phyloP scores from a whole-genome alignment of 2,888 invertebrate species.

The Dasysyrphus tricinctus region DNA sequence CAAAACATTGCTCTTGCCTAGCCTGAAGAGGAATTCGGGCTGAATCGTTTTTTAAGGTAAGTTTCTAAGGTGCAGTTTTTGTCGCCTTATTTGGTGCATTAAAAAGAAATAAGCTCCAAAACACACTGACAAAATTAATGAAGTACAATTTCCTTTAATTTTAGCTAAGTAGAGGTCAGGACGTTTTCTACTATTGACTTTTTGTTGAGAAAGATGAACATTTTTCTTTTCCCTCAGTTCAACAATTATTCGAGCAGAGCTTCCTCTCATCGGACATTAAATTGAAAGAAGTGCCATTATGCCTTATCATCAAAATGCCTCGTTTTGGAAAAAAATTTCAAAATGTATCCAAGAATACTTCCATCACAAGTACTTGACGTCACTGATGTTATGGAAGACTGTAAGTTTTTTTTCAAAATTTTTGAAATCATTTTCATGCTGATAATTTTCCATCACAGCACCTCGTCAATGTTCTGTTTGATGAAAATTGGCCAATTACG shows the following conservation, averaged over 20 bases:
- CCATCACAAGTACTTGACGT: constrained; percentile 97
- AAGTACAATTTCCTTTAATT: constrained; percentile 11
- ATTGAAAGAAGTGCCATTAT: constrained; percentile 95
- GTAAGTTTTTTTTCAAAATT: constrained; percentile 85
- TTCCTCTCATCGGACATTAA: constrained; percentile 96
- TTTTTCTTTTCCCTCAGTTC: constrained; percentile 94
- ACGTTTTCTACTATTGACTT: constrained; percentile 96
- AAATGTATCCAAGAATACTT: constrained; percentile 96
- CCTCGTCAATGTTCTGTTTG: constrained; percentile 97
- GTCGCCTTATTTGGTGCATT: too few relatives aligned
- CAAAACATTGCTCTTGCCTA: constrained; percentile 66
- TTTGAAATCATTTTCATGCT: not conserved
- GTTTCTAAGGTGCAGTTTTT: not conserved
- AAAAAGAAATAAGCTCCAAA: too few relatives aligned
- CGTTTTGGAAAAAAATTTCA: constrained; percentile 97
- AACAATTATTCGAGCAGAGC: constrained; percentile 97
- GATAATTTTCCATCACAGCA: constrained; percentile 85
- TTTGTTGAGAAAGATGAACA: constrained; percentile 96
- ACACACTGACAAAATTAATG: not conserved
- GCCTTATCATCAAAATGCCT: constrained; percentile 98
- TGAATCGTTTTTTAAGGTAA: constrained; percentile 92
- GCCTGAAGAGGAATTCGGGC: constrained; percentile 85
- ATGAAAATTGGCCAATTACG: constrained; percentile 93
- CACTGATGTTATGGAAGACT: constrained; percentile 97
- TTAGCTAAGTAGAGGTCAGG: constrained; percentile 92